These are phyloP conservation scores for Echinops telfairi DNA, from an alignment of 2,113 vertebrate species.

Conservation along the genomic window DNA sequence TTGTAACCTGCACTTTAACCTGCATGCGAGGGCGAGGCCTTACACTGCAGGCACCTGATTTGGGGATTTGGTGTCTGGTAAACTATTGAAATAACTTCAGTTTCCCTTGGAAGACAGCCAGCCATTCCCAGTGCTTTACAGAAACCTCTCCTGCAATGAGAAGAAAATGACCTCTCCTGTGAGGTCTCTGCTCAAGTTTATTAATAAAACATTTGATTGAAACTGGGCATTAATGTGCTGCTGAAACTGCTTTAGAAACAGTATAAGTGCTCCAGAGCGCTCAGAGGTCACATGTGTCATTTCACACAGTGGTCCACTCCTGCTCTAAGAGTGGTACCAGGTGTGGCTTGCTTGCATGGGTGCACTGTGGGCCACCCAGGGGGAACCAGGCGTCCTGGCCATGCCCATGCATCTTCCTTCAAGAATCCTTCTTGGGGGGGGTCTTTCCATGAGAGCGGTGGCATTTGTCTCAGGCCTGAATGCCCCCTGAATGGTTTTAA, in stretches of 20 bases:
- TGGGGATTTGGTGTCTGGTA: conserved; percentile 32
- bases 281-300: background rate
- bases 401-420: background rate
- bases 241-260: conserved; percentile 55
- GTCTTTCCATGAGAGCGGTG: background rate
- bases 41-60: background rate
- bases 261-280: background rate
- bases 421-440: background rate
- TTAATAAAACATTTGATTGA: conserved; percentile 67
- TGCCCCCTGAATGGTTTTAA: background rate
- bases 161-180: conserved; percentile 50
- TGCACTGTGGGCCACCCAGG: background rate
- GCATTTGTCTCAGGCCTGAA: conserved; percentile 17
- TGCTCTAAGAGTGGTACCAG: background rate
- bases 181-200: conserved; percentile 51
- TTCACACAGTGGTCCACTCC: background rate
- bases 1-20: background rate
- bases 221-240: conserved; percentile 23
- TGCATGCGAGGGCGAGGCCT: background rate
- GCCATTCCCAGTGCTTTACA: conserved; percentile 15
- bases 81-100: conserved; percentile 20
- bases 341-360: background rate
- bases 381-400: background rate
- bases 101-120: conserved; percentile 69
- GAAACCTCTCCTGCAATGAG: conserved; percentile 47